These are phyloP conservation scores for Garra rufa DNA, from an alignment of 2,113 vertebrate genomes.

Conservation along the genomic window DNA sequence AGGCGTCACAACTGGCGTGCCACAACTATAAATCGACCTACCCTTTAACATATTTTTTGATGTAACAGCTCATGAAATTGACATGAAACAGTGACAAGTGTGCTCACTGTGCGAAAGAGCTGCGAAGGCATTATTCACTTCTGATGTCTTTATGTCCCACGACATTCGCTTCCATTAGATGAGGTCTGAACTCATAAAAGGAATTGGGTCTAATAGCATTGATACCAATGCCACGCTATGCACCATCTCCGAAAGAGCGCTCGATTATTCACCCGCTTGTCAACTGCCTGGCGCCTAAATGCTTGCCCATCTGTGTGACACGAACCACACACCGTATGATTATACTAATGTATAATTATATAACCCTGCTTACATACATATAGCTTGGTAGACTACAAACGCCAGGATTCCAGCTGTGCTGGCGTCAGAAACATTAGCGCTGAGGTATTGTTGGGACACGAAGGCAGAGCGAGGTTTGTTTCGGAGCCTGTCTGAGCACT, in stretches of 20 bases:
- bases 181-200: conserved; percentile 8
- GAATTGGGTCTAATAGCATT: conserved; percentile 2
- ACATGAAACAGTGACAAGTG: conserved; percentile 28
- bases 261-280: conserved; percentile 24
- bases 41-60: conserved; percentile 12
- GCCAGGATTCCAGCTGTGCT: neutral
- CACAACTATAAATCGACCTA: neutral
- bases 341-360: conserved; percentile 6
- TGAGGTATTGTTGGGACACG: neutral
- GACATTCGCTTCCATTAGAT: conserved; percentile 25
- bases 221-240: conserved; percentile 19
- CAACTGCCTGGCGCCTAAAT: conserved; percentile 12
- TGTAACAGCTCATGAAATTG: conserved; percentile 17
- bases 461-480: neutral
- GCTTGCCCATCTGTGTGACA: conserved; percentile 38
- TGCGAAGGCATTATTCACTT: conserved; percentile 16
- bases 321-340: neutral
- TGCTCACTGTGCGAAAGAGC: conserved; percentile 7
- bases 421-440: neutral
- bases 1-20: conserved; percentile 19
- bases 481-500: conserved; percentile 11
- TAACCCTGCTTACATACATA: neutral
- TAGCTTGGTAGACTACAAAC: too few species aligned
- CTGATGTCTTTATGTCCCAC: conserved; percentile 42
- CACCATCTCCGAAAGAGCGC: neutral